Percentiles rank a stretch among this genome's conserved stretches.
Evolutionary conservation across 2,888 invertebrate species (phyloP).

Genomic region (Pammene aurita): DNA sequence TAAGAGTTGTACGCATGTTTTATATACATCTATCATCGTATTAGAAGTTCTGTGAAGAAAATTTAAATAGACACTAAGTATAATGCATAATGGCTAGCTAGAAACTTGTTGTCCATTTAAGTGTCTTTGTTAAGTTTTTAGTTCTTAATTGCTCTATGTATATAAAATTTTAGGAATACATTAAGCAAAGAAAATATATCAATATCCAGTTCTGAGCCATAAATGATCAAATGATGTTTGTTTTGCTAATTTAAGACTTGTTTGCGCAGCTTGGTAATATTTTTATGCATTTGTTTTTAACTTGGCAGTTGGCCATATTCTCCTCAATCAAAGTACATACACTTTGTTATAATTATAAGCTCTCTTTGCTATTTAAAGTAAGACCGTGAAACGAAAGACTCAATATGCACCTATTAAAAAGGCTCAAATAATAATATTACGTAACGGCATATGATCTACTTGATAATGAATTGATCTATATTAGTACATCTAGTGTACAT

Average conservation of each 20-base stretch:
- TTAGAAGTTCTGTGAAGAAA: neutral
- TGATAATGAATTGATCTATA: slow-evolving; percentile 11
- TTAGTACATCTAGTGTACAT: neutral
- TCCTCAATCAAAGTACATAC: neutral
- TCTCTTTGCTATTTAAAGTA: slow-evolving; percentile 7
- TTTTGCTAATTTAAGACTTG: slow-evolving; percentile 15
- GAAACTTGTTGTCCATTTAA: slow-evolving; percentile 1
- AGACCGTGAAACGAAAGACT: neutral
- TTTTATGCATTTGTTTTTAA: neutral
- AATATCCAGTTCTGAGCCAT: slow-evolving; percentile 5
- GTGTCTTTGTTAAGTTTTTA: slow-evolving; percentile 24
- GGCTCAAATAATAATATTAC: slow-evolving; percentile 29
- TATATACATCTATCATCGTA: neutral
- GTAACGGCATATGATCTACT: slow-evolving; percentile 12
- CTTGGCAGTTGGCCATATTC: neutral
- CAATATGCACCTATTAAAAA: slow-evolving; percentile 12
- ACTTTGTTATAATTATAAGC: neutral
- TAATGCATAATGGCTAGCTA: slow-evolving; percentile 20
- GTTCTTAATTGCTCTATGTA: slow-evolving; percentile 8
- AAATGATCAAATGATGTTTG: slow-evolving; percentile 4
- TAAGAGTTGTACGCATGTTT: too few relatives aligned
- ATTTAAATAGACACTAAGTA: neutral
- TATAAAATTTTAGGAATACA: slow-evolving; percentile 9
- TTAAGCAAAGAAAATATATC: slow-evolving; percentile 1
- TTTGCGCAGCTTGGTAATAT: slow-evolving; percentile 19